A percentile compares a stretch with the other conserved stretches of the same genome.
phyloP scores from a whole-genome alignment of 2,888 invertebrate species.

The Parnassius apollo region DNA sequence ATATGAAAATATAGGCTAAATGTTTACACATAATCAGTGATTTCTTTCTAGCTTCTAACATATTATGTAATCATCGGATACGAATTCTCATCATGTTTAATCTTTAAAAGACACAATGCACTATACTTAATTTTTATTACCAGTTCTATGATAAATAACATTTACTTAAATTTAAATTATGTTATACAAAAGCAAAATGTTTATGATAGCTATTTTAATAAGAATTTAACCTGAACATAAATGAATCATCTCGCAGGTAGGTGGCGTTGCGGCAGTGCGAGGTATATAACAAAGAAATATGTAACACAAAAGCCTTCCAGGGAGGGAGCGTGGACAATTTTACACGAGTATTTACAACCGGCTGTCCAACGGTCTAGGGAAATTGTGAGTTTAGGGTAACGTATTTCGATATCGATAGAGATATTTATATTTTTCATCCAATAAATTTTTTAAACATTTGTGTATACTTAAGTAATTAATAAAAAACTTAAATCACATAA shows the following conservation, averaged over 20 bases:
- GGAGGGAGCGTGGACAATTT: constrained; percentile 80
- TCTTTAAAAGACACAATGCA: no score
- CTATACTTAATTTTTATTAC: no score
- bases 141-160: no score
- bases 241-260: constrained; percentile 34
- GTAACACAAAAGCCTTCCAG: constrained; percentile 72
- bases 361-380: constrained; percentile 80
- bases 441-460: neutral
- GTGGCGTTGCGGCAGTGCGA: constrained; percentile 37
- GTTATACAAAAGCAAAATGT: no score
- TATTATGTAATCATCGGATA: no score
- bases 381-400: constrained; percentile 60
- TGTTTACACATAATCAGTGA: no score
- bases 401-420: constrained; percentile 38
- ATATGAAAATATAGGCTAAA: no score
- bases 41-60: no score
- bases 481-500: neutral
- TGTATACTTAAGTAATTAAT: neutral
- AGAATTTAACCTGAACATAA: constrained; percentile 17
- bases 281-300: constrained; percentile 79
- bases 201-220: constrained; percentile 6
- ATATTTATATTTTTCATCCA: neutral
- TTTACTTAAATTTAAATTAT: no score
- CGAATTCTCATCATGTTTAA: no score
- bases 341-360: constrained; percentile 81